These are phyloP conservation scores for Dolomedes plantarius DNA, from an alignment of 2,888 invertebrate genomes.

Conservation along the genomic window DNA sequence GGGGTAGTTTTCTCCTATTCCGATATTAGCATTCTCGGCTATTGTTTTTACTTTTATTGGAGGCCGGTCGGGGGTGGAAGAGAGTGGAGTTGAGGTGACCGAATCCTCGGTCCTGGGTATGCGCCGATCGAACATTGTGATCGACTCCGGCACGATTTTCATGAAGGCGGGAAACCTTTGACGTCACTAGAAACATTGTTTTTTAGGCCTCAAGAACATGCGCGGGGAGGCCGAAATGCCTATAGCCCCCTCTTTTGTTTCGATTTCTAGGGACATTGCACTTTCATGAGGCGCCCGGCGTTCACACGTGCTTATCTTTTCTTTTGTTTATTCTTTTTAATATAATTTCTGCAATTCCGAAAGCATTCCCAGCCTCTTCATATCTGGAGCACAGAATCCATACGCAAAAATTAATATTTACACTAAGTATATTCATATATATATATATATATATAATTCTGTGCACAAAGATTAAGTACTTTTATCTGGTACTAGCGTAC, in stretches of 20 bases:
- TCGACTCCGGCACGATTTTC: constrained; percentile 54
- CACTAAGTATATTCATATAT: too few species aligned
- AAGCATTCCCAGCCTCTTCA: too few species aligned
- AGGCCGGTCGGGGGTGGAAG: neutral
- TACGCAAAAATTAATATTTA: too few species aligned
- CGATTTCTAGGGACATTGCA: constrained; percentile 33
- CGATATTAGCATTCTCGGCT: neutral
- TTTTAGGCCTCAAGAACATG: constrained; percentile 40
- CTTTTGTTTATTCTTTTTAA: too few species aligned
- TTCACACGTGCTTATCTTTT: neutral
- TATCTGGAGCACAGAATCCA: too few species aligned
- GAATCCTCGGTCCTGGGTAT: constrained; percentile 3
- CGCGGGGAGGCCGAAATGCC: constrained; percentile 19
- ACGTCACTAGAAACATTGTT: constrained; percentile 51
- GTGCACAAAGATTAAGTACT: too few species aligned
- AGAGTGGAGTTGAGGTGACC: constrained; percentile 16
- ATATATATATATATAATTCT: too few species aligned
- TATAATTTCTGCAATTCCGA: too few species aligned
- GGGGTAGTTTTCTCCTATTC: neutral
- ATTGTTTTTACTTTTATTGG: neutral
- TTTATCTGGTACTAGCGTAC: too few species aligned
- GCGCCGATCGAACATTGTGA: constrained; percentile 54
- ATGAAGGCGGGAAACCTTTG: constrained; percentile 59
- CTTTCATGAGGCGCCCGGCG: constrained; percentile 6
- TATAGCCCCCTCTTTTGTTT: neutral